Base-by-base conservation (phyloP, 2,888 invertebrate genomes). In the Chrysina gloriosa region DNA sequence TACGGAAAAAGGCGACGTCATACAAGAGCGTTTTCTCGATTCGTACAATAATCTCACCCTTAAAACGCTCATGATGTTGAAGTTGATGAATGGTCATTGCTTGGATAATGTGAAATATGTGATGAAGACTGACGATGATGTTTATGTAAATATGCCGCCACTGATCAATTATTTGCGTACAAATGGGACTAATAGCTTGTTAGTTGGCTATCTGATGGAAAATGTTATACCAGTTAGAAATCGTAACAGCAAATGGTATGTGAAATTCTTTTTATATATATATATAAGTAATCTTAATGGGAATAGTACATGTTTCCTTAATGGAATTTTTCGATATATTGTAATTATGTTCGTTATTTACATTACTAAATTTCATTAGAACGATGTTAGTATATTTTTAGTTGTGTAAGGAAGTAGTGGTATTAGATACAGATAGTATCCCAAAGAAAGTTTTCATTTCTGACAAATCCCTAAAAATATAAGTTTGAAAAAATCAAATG, bases 111-210 rank as follows among this genome's bases (percentile, higher is more conserved):
- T 79, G 11, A 78, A 75, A 52, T 95, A 89, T 84, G 85, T 95
- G 19, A 86, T 95, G 81, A 95, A 95, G 84, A 91, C 92, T 2
- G 95, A 95, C 73, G 95, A 95, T 74, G 95, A 95, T 76, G 93
- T 93, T 84, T 95, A 92, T 78, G 88, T 95, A 0, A 94, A 94
- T 81, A 84, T 94, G 67, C 89, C 89, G n/a, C 88, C 87, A 73
- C 82, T 94, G 21, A 77, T 92, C 63, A 66, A 75, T 23, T 74
- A 76, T 68, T 71, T 82, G 48, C 71, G 68, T 14, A 75, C 71
- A 58, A 78, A 76, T 68, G 70, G 71, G 5, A 75, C 76, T 19
- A 76, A 84, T 52, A 86, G 87, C 27, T 77, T 92, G 69, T 83
- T 95, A 48, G 86, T 91, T 7, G 95, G 95, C 0, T 89, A 89